Evolutionary conservation across 2,113 vertebrate species (phyloP), one percentile per base, ranked within the genome.

Genomic region (Myodes glareolus): DNA sequence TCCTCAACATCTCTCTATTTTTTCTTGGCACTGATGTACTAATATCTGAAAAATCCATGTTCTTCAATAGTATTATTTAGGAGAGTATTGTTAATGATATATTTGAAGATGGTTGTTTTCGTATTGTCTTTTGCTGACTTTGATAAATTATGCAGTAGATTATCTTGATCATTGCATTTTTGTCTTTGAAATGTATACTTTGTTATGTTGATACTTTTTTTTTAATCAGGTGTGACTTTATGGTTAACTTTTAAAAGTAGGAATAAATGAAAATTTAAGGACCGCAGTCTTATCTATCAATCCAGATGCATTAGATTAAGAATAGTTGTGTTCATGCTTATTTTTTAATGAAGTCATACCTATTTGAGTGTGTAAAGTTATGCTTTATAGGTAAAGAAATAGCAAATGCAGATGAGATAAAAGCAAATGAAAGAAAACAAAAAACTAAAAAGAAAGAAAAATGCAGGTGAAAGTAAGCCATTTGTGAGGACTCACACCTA

Each of bases 121-220:
- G 93, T 94, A 36, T 94, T 97, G 52, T 95, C 97, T 96, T 97
- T 95, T 98, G 42, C 97, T 98, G 96, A 98, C 97, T 95, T 98
- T 98, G 97, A 97, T 94, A 98, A 98, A 98, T 95, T 97, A 95
- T 98, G 98, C 82, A 96, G 88, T 88, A 94, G 97, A 97, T 99
- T 98, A 98, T 58, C 17, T 58, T 58, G 98, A 98, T 97, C 97
- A 97, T 98, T 98, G 85, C 89, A 84, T 58, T 98, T 98, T 98
- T 98, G 98, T 98, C 97, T 97, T 95, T 97, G 97, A 98, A 98
- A 98, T 98, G 92, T 98, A 98, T 98, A 96, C 98, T 98, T 98
- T 98, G 97, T 98, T 98, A 98, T 98, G 97, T 98, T 98, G 98
- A 96, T 98, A 97, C 95, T 98, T 98, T 97, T 99, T 99, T 98